Conservation (phyloP, 2,113 vertebrate species). For the Brachypodius melanocephalos region DNA sequence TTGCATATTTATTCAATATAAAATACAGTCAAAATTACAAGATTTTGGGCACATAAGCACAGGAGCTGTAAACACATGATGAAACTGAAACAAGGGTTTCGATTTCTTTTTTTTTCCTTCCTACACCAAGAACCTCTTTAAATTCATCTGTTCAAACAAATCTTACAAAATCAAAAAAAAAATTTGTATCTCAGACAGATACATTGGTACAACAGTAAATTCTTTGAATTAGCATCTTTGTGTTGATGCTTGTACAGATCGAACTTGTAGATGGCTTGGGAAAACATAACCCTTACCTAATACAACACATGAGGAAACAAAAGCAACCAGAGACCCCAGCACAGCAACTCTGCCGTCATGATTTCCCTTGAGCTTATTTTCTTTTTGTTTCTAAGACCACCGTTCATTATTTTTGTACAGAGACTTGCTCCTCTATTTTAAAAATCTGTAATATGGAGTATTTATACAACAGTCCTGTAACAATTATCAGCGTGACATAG, state of each 20-base stretch:
- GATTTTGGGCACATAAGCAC: not conserved
- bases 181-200: not conserved
- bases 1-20: not conserved
- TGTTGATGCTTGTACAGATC: not conserved
- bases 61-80: not conserved
- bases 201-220: not conserved
- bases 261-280: not conserved
- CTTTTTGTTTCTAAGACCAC: not conserved
- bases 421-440: not conserved
- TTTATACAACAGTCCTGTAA: not conserved
- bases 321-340: not conserved
- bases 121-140: not conserved
- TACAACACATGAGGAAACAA: not conserved
- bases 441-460: not conserved
- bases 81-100: not conserved
- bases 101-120: not conserved
- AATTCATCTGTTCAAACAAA: not conserved
- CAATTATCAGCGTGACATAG: not conserved
- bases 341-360: not conserved
- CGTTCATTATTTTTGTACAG: not conserved
- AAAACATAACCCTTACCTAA: not conserved
- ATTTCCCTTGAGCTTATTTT: not conserved
- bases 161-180: not conserved
- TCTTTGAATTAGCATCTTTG: not conserved
- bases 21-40: not conserved